phyloP scores from a whole-genome alignment of 2,888 invertebrate species.

The Erebia epiphron region DNA sequence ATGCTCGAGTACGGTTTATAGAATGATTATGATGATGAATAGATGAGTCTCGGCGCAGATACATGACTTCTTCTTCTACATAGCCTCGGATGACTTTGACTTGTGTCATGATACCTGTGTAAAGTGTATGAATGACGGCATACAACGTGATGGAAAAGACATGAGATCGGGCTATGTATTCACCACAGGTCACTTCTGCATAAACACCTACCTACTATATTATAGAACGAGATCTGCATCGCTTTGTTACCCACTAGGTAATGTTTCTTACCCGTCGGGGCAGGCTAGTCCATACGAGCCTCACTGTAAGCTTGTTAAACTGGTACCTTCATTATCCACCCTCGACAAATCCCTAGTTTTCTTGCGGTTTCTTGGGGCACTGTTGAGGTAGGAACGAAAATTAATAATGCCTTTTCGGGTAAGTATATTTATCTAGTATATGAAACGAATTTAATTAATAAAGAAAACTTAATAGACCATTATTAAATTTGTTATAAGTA shows the following conservation, averaged over 20 bases:
- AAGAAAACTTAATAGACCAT: constrained; percentile 20
- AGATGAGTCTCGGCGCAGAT: no score
- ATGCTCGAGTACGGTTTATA: not conserved
- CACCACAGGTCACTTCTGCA: no score
- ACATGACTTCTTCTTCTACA: no score
- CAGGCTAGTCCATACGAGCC: not conserved
- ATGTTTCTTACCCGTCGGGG: no score
- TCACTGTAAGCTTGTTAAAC: not conserved
- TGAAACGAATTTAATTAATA: not conserved
- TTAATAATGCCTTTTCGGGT: constrained; percentile 24
- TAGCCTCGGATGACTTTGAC: no score
- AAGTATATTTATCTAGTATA: constrained; percentile 4
- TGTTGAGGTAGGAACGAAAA: constrained; percentile 32
- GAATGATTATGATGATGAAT: not conserved
- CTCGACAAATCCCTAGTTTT: constrained; percentile 68
- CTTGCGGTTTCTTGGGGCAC: constrained; percentile 45
- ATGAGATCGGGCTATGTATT: no score
- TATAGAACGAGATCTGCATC: no score
- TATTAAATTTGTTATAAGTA: not conserved
- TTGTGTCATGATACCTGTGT: no score
- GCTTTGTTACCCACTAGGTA: no score
- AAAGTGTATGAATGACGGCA: no score
- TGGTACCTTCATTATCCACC: constrained; percentile 76
- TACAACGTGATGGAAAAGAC: no score
- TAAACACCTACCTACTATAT: no score